phyloP scores from a whole-genome alignment of 2,113 vertebrate genomes.

The Gymnarchus niloticus region DNA sequence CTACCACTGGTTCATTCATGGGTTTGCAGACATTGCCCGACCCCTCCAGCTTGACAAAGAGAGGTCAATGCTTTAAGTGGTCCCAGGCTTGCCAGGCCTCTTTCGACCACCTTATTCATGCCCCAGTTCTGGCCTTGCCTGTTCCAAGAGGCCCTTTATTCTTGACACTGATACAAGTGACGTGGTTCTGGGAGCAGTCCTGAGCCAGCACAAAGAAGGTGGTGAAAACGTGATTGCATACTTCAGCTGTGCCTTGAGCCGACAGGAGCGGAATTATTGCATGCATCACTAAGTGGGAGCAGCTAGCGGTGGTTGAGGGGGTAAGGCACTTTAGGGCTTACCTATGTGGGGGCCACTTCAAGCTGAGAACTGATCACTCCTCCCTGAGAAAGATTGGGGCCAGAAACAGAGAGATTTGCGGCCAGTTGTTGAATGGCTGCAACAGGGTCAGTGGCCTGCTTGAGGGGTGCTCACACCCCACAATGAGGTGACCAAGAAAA shows the following conservation, averaged over 20 bases:
- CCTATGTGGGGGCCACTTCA: no score
- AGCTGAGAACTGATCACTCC: no score
- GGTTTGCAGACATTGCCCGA: neutral
- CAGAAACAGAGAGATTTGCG: no score
- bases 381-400: no score
- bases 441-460: neutral
- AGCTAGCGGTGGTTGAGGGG: neutral
- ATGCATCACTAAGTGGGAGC: neutral
- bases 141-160: neutral
- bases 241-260: neutral
- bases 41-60: neutral
- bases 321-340: neutral
- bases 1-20: neutral
- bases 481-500: no score
- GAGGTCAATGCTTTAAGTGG: neutral
- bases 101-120: neutral
- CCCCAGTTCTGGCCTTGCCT: neutral
- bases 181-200: neutral
- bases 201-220: neutral
- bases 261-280: neutral
- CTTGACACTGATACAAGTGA: conserved; percentile 6
- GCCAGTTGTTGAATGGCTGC: neutral
- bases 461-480: no score
- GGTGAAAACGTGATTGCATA: neutral
- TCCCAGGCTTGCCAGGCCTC: neutral